A percentile compares a stretch with the other conserved stretches of the same genome.
Conservation (phyloP, 2,113 vertebrate species). For the Oryzias javanicus region DNA sequence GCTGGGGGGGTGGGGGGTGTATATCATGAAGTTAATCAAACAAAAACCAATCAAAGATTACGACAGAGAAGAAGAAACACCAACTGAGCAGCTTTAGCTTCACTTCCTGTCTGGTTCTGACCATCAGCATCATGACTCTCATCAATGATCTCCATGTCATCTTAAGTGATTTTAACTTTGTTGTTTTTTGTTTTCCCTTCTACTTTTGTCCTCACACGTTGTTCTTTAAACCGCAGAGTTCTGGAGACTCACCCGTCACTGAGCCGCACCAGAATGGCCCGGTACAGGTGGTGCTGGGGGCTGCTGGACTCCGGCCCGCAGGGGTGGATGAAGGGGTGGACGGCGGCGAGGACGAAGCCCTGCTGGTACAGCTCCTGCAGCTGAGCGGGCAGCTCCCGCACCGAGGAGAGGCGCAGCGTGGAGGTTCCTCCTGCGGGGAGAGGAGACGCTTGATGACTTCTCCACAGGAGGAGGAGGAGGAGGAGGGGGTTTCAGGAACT, state of each 20-base stretch:
- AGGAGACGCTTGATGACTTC: background rate
- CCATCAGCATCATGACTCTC: slow-evolving; percentile 41
- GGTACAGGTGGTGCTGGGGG: slow-evolving; percentile 88
- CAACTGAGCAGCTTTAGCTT: slow-evolving; percentile 4
- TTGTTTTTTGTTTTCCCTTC: slow-evolving; percentile 6
- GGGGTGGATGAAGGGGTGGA: slow-evolving; percentile 93
- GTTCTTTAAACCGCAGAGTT: background rate
- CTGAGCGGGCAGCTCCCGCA: slow-evolving; percentile 88
- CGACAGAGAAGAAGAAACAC: slow-evolving; percentile 7
- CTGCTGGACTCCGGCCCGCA: slow-evolving; percentile 83
- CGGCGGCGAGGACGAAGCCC: slow-evolving; percentile 86
- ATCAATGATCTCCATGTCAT: slow-evolving; percentile 46
- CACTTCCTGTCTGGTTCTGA: slow-evolving; percentile 22
- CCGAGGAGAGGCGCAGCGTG: slow-evolving; percentile 87
- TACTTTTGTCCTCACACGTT: too few species aligned
- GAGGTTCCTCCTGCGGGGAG: slow-evolving; percentile 80
- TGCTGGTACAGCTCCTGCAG: slow-evolving; percentile 94
- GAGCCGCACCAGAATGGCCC: slow-evolving; percentile 90
- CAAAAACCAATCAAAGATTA: background rate
- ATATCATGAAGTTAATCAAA: too few species aligned
- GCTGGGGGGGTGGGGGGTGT: too few species aligned
- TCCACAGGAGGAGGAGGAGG: too few species aligned
- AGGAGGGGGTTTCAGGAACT: too few species aligned
- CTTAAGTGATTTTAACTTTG: slow-evolving; percentile 48
- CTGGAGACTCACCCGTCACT: slow-evolving; percentile 84